These are phyloP conservation scores for Sorex fumeus DNA, from an alignment of 2,113 vertebrate genomes.

Conservation along the genomic window DNA sequence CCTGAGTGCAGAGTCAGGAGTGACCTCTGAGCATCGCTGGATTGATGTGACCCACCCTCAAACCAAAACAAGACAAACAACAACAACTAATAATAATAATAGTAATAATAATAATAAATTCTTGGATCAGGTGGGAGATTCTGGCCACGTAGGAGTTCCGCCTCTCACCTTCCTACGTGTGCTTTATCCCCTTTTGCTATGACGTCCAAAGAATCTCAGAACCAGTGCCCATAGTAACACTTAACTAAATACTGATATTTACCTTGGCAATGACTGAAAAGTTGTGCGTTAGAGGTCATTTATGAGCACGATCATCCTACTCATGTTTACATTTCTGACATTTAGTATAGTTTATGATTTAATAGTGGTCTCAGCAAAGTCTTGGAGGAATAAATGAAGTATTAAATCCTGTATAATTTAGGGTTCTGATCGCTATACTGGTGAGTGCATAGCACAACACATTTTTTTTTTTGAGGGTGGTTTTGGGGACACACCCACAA, in stretches of 20 bases:
- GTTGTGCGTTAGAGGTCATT: slow-evolving; percentile 16
- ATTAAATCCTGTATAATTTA: slow-evolving; percentile 51
- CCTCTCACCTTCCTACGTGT: not conserved
- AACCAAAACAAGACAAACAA: no score
- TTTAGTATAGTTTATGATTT: not conserved
- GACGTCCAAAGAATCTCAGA: slow-evolving; percentile 41
- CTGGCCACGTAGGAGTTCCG: not conserved
- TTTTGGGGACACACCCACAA: no score
- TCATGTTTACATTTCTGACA: not conserved
- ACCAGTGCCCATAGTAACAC: not conserved
- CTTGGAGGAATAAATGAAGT: slow-evolving; percentile 53
- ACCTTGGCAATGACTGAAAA: slow-evolving; percentile 48
- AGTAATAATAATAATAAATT: no score
- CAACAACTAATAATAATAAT: no score
- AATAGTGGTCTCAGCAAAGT: not conserved
- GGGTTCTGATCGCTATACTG: not conserved
- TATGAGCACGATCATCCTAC: slow-evolving; percentile 16
- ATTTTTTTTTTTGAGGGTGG: no score
- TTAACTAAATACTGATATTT: slow-evolving; percentile 60
- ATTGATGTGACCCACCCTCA: no score
- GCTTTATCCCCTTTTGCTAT: slow-evolving; percentile 34
- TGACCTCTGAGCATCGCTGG: no score
- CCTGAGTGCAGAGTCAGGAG: no score
- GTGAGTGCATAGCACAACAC: not conserved
- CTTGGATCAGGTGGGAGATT: no score